These are phyloP conservation scores for Progne subis DNA, from an alignment of 2,113 vertebrate species.

Conservation along the genomic window DNA sequence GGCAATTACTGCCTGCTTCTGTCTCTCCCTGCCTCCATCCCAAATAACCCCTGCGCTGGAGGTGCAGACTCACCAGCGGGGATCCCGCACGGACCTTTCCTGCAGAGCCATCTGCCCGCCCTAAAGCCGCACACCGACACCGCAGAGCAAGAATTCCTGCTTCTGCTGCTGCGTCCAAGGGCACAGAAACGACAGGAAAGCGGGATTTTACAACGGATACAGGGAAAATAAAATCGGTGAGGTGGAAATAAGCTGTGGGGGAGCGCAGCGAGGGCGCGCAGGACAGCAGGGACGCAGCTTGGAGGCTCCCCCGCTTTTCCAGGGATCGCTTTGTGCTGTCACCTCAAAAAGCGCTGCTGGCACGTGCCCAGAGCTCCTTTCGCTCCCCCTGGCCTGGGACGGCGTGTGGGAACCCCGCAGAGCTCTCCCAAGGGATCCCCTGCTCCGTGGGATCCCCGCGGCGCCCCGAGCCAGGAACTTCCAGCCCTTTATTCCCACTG, in stretches of 20 bases:
- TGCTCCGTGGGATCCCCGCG: too few species aligned
- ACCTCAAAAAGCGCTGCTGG: not conserved
- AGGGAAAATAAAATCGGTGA: accelerated
- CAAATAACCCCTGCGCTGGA: constrained; percentile 84
- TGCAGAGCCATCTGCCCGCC: not conserved
- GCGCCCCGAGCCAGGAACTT: accelerated
- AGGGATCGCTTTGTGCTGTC: not conserved
- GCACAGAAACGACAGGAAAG: not conserved
- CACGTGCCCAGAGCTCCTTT: accelerated
- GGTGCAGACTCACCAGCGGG: not conserved
- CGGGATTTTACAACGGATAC: accelerated
- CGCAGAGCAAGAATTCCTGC: not conserved
- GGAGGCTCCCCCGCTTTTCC: not conserved
- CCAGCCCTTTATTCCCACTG: not conserved
- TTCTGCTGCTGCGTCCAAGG: not conserved
- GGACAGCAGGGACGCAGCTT: not conserved
- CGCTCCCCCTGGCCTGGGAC: accelerated
- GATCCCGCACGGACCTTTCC: not conserved
- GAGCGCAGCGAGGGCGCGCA: too few species aligned
- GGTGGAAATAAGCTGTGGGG: accelerated
- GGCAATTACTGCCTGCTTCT: constrained; percentile 97
- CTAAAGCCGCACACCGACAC: not conserved
- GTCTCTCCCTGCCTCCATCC: constrained; percentile 87
- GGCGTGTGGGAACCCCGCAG: not conserved
- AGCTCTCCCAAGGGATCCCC: not conserved